A percentile compares a stretch with the other conserved stretches of the same genome.
These are phyloP conservation scores for Drosophila pseudoobscura DNA, from an alignment of 1,140 invertebrate genomes.

Conservation along the genomic window DNA sequence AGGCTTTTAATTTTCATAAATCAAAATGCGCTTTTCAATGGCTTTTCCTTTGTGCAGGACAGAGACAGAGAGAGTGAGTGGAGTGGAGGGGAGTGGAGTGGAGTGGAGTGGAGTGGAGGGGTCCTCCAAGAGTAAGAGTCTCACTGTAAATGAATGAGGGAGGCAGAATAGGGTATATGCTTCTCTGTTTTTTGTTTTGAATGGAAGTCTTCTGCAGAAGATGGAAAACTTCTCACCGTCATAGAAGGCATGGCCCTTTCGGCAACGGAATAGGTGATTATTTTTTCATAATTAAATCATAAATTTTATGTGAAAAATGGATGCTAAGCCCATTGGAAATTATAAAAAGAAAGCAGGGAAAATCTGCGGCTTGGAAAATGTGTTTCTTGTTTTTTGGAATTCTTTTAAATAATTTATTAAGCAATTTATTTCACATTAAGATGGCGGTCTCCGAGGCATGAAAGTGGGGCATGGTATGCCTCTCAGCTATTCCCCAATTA, in stretches of 20 bases:
- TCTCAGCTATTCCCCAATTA: too few relatives aligned
- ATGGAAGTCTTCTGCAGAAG: neutral
- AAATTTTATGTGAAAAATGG: slow-evolving; percentile 51
- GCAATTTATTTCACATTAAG: too few relatives aligned
- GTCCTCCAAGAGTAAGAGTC: too few relatives aligned
- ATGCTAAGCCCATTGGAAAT: slow-evolving; percentile 11
- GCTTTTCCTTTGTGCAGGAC: slow-evolving; percentile 35
- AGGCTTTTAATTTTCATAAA: slow-evolving; percentile 69
- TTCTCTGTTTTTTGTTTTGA: too few relatives aligned
- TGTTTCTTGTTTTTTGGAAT: too few relatives aligned
- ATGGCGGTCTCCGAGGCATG: too few relatives aligned
- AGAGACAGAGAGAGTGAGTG: slow-evolving; percentile 1
- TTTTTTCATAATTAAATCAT: slow-evolving; percentile 76
- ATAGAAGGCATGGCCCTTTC: too few relatives aligned
- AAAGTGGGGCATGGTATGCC: too few relatives aligned
- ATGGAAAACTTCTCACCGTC: too few relatives aligned
- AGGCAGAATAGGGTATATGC: neutral
- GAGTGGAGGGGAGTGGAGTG: neutral
- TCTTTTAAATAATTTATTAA: too few relatives aligned
- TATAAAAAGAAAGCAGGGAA: slow-evolving; percentile 44
- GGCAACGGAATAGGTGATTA: neutral
- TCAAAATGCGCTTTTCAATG: slow-evolving; percentile 73
- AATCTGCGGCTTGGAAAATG: neutral
- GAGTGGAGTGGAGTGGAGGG: too few relatives aligned
- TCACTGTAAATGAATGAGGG: neutral